These are phyloP conservation scores for Leucoma salicis DNA, from an alignment of 2,888 invertebrate genomes.

Conservation along the genomic window DNA sequence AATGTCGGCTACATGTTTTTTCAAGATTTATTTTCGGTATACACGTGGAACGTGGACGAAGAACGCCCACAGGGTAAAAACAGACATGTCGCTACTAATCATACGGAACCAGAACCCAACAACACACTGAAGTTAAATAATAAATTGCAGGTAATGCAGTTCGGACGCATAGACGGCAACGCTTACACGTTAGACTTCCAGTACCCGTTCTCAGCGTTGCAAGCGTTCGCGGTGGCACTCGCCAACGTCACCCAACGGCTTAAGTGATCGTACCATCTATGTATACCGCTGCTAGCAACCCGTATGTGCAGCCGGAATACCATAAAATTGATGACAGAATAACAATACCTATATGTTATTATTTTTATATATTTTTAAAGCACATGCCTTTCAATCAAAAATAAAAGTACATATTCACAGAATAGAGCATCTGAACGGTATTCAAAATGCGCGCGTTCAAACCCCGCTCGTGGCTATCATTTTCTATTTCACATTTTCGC, in stretches of 20 bases:
- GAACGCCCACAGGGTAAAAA: too few species aligned
- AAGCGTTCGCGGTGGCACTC: constrained; percentile 98
- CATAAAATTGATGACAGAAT: background rate
- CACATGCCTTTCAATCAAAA: background rate
- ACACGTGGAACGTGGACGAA: too few species aligned
- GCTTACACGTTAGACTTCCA: constrained; percentile 99
- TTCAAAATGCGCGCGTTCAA: too few species aligned
- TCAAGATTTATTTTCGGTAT: too few species aligned
- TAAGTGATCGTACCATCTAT: constrained; percentile 83
- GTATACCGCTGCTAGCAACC: constrained; percentile 18
- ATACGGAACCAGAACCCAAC: background rate
- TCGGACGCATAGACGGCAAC: constrained; percentile 98
- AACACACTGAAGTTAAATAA: background rate
- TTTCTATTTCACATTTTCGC: too few species aligned
- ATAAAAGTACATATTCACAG: too few species aligned
- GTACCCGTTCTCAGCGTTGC: constrained; percentile 98
- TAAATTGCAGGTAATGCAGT: constrained; percentile 95
- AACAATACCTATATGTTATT: constrained; percentile 8
- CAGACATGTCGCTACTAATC: too few species aligned
- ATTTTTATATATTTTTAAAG: too few species aligned
- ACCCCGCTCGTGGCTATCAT: too few species aligned
- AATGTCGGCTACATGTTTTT: too few species aligned
- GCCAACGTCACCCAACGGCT: constrained; percentile 97
- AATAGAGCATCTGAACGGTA: too few species aligned
- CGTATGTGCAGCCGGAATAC: background rate